Evolutionary conservation across 2,797 vertebrate genomes (phyloP).

Genomic region (Alfaro cultratus): DNA sequence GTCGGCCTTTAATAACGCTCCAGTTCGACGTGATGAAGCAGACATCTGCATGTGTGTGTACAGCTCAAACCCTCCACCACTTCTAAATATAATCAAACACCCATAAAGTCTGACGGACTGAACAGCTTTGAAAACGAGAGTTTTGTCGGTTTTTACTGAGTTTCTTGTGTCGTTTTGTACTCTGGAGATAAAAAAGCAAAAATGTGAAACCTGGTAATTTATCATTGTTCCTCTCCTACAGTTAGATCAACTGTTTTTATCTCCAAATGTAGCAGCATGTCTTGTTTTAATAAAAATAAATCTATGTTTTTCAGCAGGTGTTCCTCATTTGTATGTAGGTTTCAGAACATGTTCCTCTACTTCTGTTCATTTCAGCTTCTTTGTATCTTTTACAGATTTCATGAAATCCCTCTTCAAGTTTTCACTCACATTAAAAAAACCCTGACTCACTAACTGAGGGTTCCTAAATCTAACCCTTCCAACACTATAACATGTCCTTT

Average conservation of each 20-base stretch:
- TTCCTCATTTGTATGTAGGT: not conserved
- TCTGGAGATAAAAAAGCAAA: slow-evolving; percentile 21
- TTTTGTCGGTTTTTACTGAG: slow-evolving; percentile 2
- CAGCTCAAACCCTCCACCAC: not conserved
- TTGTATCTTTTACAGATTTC: too few relatives aligned
- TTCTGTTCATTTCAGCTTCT: too few relatives aligned
- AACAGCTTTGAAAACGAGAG: not conserved
- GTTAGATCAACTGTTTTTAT: slow-evolving; percentile 55
- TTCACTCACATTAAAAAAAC: too few relatives aligned
- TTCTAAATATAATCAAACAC: not conserved
- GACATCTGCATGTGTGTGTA: not conserved
- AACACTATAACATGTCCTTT: too few relatives aligned
- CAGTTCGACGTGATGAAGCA: slow-evolving; percentile 1
- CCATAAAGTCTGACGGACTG: not conserved
- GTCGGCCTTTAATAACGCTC: not conserved
- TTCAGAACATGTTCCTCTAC: not conserved
- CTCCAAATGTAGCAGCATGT: slow-evolving; percentile 65
- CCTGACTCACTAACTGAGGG: too few relatives aligned
- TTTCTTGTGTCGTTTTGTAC: slow-evolving; percentile 43
- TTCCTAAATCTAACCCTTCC: too few relatives aligned
- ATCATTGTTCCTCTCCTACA: slow-evolving; percentile 33
- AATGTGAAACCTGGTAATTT: slow-evolving; percentile 16
- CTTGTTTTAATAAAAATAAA: slow-evolving; percentile 64
- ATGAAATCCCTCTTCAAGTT: too few relatives aligned
- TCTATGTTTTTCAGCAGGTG: slow-evolving; percentile 62